Evolutionary conservation across 2,113 vertebrate species (phyloP).

Genomic region (Cricetomys ansorgei): DNA sequence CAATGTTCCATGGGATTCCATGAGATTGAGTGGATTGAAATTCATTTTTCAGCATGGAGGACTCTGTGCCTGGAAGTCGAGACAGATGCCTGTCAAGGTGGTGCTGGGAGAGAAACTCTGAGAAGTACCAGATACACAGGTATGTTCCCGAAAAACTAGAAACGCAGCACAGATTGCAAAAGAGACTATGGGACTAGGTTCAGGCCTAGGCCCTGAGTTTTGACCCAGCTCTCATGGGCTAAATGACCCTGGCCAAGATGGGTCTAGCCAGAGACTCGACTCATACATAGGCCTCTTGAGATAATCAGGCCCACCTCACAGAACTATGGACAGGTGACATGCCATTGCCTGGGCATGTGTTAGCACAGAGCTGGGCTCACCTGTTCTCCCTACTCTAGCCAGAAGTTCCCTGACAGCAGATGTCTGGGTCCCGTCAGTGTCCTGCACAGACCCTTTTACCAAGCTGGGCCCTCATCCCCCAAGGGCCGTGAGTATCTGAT

Average conservation of each 20-base stretch:
- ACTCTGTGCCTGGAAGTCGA: background rate
- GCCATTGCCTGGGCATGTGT: too few relatives aligned
- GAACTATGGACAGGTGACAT: background rate
- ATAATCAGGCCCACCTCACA: background rate
- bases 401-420: background rate
- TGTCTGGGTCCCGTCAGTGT: background rate
- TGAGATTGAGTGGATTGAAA: background rate
- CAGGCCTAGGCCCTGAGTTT: background rate
- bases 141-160: background rate
- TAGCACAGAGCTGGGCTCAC: background rate
- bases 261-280: background rate
- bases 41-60: background rate
- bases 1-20: background rate
- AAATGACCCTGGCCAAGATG: background rate
- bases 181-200: background rate
- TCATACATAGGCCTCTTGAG: background rate
- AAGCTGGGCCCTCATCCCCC: background rate
- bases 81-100: background rate
- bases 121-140: background rate
- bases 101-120: background rate
- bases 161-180: background rate
- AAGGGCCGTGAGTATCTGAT: background rate
- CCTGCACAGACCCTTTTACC: background rate
- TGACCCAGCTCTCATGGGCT: background rate
- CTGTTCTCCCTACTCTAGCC: background rate